These are phyloP conservation scores for Labroides dimidiatus DNA, from an alignment of 2,797 vertebrate species.

Conservation along the genomic window DNA sequence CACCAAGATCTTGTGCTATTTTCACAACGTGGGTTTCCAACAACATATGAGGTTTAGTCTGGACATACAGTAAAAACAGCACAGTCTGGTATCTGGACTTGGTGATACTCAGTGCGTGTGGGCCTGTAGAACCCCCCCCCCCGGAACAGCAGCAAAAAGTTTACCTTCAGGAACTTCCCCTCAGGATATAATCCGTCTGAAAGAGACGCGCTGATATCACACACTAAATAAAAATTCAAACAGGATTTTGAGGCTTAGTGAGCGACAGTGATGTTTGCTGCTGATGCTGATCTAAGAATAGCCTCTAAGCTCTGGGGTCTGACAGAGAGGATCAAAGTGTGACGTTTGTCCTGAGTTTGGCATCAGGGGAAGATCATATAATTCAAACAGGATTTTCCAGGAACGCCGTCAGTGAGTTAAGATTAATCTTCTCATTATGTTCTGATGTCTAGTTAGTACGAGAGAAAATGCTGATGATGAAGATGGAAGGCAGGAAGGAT, in stretches of 20 bases:
- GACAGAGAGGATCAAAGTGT: not conserved
- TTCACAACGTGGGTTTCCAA: too few species aligned
- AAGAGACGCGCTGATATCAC: not conserved
- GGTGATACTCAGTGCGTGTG: too few species aligned
- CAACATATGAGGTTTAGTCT: too few species aligned
- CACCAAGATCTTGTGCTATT: too few species aligned
- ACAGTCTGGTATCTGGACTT: too few species aligned
- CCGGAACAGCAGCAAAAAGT: too few species aligned
- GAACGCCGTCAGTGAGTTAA: not conserved
- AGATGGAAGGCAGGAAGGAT: too few species aligned
- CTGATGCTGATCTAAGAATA: conserved; percentile 2
- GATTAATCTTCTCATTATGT: not conserved
- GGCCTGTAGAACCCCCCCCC: too few species aligned
- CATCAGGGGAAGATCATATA: not conserved
- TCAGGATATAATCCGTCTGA: not conserved
- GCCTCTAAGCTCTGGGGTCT: not conserved
- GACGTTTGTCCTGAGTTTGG: not conserved
- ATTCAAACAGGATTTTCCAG: not conserved
- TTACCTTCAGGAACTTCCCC: too few species aligned
- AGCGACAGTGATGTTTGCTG: not conserved
- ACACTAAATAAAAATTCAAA: not conserved
- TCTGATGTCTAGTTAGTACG: not conserved
- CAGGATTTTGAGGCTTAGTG: not conserved
- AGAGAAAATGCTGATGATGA: not conserved
- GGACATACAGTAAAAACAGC: too few species aligned